These are phyloP conservation scores for Spinus olivaceus DNA, from an alignment of 2,797 vertebrate species.

Conservation along the genomic window DNA sequence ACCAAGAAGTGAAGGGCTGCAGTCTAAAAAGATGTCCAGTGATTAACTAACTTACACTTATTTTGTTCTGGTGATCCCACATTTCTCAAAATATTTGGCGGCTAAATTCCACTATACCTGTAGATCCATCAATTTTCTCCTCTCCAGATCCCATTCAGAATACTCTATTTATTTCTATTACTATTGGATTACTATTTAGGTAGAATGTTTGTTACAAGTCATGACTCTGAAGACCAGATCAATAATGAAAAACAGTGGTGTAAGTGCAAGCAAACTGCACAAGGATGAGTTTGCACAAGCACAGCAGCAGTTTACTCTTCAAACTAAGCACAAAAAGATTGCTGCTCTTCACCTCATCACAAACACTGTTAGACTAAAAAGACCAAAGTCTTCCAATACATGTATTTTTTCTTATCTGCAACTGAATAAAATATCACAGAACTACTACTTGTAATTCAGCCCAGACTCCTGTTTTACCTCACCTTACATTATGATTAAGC, in stretches of 20 bases:
- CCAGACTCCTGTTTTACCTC: not conserved
- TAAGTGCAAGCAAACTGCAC: not conserved
- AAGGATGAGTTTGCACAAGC: not conserved
- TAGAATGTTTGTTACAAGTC: not conserved
- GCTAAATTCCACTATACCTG: not conserved
- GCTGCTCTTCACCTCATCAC: not conserved
- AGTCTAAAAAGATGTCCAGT: not conserved
- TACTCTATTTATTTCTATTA: not conserved
- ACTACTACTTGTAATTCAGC: not conserved
- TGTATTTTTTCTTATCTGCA: not conserved
- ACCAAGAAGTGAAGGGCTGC: not conserved
- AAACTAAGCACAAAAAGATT: not conserved
- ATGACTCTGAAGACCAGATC: not conserved
- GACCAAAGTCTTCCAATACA: not conserved
- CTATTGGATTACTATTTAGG: not conserved
- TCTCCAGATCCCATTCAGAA: not conserved
- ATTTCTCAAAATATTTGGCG: not conserved
- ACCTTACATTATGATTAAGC: not conserved
- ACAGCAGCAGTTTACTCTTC: not conserved
- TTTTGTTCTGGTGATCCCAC: not conserved
- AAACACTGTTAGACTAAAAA: not conserved
- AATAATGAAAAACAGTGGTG: not conserved
- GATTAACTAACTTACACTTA: not conserved
- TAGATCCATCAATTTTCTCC: not conserved
- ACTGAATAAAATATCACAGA: not conserved